Evolutionary conservation across 2,888 invertebrate genomes (phyloP).

Genomic region (Coremacera marginata): DNA sequence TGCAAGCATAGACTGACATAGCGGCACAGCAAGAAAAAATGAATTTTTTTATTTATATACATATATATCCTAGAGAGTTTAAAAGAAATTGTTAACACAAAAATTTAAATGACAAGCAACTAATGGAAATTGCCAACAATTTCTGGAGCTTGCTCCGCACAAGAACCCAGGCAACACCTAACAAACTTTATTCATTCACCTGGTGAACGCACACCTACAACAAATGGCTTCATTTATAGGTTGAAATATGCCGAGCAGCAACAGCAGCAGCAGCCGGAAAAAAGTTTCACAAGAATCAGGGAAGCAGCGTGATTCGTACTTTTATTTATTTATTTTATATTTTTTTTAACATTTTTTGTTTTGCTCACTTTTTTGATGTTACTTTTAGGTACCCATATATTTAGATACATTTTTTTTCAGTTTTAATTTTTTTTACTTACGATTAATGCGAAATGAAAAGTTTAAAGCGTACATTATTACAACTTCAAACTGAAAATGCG

Average conservation of each 20-base stretch:
- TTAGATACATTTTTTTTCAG: background rate
- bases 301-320: constrained; percentile 23
- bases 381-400: background rate
- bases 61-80: background rate
- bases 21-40: background rate
- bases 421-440: background rate
- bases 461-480: background rate
- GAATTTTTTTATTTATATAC: no score
- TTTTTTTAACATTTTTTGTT: background rate
- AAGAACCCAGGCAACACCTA: background rate
- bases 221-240: constrained; percentile 31
- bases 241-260: background rate
- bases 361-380: background rate
- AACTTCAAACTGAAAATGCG: no score
- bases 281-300: constrained; percentile 23
- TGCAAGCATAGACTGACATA: background rate
- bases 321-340: constrained; percentile 1
- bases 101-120: constrained; percentile 38
- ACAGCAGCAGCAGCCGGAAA: background rate
- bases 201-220: constrained; percentile 3
- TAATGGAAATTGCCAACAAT: constrained; percentile 29
- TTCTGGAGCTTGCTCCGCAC: background rate
- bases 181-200: constrained; percentile 1
- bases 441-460: background rate
- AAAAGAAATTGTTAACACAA: constrained; percentile 5